Evolutionary conservation across 2,113 vertebrate genomes (phyloP), one percentile per base, ranked within the genome.

Genomic region (Podarcis raffonei): DNA sequence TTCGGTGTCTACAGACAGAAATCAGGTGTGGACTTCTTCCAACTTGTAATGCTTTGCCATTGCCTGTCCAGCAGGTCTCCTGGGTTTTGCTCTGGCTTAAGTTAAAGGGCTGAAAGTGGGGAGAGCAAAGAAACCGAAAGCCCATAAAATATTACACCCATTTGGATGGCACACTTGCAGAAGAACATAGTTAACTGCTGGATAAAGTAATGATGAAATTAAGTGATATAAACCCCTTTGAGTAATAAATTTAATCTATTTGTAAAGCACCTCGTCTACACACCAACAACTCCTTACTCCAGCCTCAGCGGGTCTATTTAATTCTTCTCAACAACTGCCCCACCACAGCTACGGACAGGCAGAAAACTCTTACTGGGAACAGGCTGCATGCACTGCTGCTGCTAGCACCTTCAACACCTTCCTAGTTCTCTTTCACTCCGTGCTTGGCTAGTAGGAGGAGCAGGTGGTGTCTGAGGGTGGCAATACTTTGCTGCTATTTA

Each of bases 1-100:
- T 69, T 95, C 89, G 0, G 86, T 90, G 74, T 89, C 91, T 87
- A 94, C 89, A 18, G 92, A 94, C 1, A 92, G 0, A 78, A 91
- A 92, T 78, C 88, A 91, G 93, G 96, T 96, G 84, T 95, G 92
- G 57, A 62, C 0, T 39, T 37, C 8, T 0, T 1, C 37, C 88
- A 88, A 68, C 37, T 35, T 80, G 74, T 62, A 35, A 42, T 20
- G 2, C 5, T 27, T 25, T 35, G 35, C 42, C 66, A 62, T 7
- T 39, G 20, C 42, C 32, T 71, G 23, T 30, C 42, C 7, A 85
- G 18, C 27, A 77, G 37, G 3, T 22, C 11, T 30, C 57, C n/a
- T 74, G 3, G 30, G 30, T 32, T 53, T 69, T 68, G 65, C 27
- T 68, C n/a, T 78, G 27, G 59, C 22, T 57, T 18, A 7, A 15